A percentile compares a stretch with the other conserved stretches of the same genome.
phyloP scores from a whole-genome alignment of 2,888 invertebrate genomes.

The Lasioglossum leucozonium region DNA sequence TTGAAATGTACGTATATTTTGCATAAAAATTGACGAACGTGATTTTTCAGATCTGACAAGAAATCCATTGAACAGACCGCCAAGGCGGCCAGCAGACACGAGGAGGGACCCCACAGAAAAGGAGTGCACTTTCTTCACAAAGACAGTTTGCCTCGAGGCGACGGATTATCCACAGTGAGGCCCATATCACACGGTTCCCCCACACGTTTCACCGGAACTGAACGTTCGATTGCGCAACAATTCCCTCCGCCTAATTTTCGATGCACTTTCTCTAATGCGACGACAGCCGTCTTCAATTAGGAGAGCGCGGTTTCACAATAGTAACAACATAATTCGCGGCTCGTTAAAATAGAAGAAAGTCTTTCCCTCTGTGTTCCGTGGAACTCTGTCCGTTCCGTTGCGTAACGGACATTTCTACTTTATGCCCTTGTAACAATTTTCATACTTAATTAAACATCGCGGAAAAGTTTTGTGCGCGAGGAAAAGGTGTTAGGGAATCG shows the following conservation, averaged over 20 bases:
- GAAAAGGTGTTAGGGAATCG: neutral
- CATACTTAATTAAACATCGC: constrained; percentile 17
- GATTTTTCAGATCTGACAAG: constrained; percentile 50
- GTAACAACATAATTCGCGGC: constrained; percentile 28
- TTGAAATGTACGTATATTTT: too few relatives aligned
- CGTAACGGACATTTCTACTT: constrained; percentile 11
- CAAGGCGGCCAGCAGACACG: constrained; percentile 77
- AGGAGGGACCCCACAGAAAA: constrained; percentile 80
- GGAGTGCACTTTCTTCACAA: constrained; percentile 89
- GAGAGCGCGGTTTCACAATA: constrained; percentile 24
- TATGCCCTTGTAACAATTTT: constrained; percentile 27
- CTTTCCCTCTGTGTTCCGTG: constrained; percentile 1
- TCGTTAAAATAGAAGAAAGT: constrained; percentile 41
- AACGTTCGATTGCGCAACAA: constrained; percentile 35
- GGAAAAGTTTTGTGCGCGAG: neutral
- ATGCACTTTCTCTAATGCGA: constrained; percentile 35
- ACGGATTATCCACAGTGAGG: constrained; percentile 92
- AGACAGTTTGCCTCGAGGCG: constrained; percentile 90
- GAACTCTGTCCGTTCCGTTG: constrained; percentile 7
- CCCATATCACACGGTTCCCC: neutral
- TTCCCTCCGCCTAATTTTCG: neutral
- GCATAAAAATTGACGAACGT: neutral
- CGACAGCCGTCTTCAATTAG: constrained; percentile 21
- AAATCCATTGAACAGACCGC: constrained; percentile 71
- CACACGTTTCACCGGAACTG: constrained; percentile 14